phyloP scores from a whole-genome alignment of 2,888 invertebrate species.

The Drosophila incognita region DNA sequence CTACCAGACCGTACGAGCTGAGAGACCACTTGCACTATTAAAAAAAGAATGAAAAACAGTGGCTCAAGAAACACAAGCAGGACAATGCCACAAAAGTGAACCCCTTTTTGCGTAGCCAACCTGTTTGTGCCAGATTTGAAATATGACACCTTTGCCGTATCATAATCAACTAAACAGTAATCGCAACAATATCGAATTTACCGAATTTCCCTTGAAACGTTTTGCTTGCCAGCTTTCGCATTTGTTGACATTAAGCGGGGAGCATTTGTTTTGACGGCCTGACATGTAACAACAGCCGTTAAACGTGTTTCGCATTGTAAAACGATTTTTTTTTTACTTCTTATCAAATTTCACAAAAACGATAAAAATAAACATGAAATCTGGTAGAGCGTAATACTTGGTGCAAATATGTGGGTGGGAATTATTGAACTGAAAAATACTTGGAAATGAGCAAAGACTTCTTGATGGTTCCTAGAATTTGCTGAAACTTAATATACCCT shows the following conservation, averaged over 20 bases:
- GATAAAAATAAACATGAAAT: background rate
- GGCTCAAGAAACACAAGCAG: conserved; percentile 5
- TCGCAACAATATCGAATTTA: conserved; percentile 29
- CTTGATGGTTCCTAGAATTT: background rate
- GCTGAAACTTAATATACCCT: background rate
- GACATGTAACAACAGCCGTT: conserved; percentile 33
- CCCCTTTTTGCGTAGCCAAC: conserved; percentile 3
- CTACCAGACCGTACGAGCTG: conserved; percentile 35
- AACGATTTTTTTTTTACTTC: conserved; percentile 5
- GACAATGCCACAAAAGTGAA: conserved; percentile 5
- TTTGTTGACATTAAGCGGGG: conserved; percentile 58
- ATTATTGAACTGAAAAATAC: conserved; percentile 9
- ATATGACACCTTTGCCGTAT: conserved; percentile 37
- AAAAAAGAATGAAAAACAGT: conserved; percentile 7
- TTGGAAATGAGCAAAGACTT: background rate
- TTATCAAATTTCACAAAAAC: conserved; percentile 35
- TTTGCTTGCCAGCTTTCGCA: conserved; percentile 36
- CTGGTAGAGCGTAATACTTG: background rate
- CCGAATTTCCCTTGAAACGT: background rate
- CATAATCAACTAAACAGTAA: conserved; percentile 22
- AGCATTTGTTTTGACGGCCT: conserved; percentile 49
- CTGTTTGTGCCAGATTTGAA: conserved; percentile 19
- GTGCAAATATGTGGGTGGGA: background rate
- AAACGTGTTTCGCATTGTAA: conserved; percentile 55
- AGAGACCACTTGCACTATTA: conserved; percentile 18